Evolutionary conservation across 2,113 vertebrate species (phyloP).

Genomic region (Laticauda laticaudata): DNA sequence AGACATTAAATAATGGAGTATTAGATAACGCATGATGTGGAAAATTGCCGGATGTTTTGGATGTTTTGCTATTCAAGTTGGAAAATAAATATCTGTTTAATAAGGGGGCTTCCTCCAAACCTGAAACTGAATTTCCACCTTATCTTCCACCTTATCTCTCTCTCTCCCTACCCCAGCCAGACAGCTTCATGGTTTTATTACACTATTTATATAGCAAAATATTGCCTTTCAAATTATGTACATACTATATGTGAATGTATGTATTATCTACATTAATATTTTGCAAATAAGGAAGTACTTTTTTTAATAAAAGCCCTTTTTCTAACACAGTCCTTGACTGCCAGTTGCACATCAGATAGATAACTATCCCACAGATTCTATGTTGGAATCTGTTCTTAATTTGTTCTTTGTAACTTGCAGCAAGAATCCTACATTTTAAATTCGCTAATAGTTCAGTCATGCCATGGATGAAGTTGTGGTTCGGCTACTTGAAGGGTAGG

Average conservation of each 20-base stretch:
- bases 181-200: not conserved
- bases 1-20: not conserved
- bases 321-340: constrained; percentile 71
- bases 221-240: not conserved
- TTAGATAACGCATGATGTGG: not conserved
- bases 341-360: constrained; percentile 67
- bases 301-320: constrained; percentile 75
- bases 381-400: not conserved
- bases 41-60: not conserved
- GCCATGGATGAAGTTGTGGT: rapidly evolving
- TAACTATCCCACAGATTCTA: constrained; percentile 54
- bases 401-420: not conserved
- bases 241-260: not conserved
- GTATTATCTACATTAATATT: constrained; percentile 27
- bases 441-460: not conserved
- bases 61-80: not conserved
- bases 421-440: not conserved
- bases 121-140: not conserved
- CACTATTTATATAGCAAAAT: not conserved
- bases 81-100: not conserved
- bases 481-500: not conserved
- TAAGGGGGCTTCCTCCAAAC: not conserved
- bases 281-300: constrained; percentile 62
- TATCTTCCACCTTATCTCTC: not conserved
- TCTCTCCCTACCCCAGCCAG: not conserved